Evolutionary conservation across 1,140 invertebrate genomes (phyloP), one percentile per base, ranked within the genome.

Genomic region (Eueides isabella): DNA sequence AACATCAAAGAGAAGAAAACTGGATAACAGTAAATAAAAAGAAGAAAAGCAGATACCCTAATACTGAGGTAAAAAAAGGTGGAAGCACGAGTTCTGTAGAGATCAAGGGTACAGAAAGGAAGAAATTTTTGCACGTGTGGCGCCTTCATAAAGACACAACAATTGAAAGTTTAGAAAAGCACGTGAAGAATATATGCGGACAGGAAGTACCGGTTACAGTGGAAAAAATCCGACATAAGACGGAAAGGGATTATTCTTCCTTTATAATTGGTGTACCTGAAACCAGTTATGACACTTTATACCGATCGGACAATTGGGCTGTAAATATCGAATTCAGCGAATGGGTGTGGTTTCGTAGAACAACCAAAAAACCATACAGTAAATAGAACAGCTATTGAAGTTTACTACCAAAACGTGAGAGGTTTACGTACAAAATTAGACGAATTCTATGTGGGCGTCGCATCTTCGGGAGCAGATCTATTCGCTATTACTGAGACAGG

Each of bases 171-270:
- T 68, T 79, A 33, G 68, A 71, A 71, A 61, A 67, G 4, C 44
- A 69, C 44, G 61, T 76, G 44, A 61, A 29, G 31, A 66, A 74
- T 19, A 66, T 62, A 67, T 72, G 55, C 65, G 61, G n/a, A 16
- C 41, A 70, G 19, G 35, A 72, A 35, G 44, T 63, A 31, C 26
- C 67, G 33, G n/a, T 72, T 11, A 72, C 72, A 67, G 30, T 78
- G 23, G 67, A 78, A 16, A 80, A 76, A 77, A 76, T 78, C 44
- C 78, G 71, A 19, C 76, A 74, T 30, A 81, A 77, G 61, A 78
- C 72, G 5, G 70, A 80, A 30, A 41, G 76, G 29, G 79, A 77
- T 61, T 78, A 76, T 67, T 16, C 76, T 2, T 78, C 76, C 23
- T 81, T 81, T 31, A 71, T 77, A 2, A 74, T 81, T 26, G 62